Evolutionary conservation across 2,797 vertebrate genomes (phyloP), one percentile per base, ranked within the genome.

Genomic region (Gambelia wislizenii): DNA sequence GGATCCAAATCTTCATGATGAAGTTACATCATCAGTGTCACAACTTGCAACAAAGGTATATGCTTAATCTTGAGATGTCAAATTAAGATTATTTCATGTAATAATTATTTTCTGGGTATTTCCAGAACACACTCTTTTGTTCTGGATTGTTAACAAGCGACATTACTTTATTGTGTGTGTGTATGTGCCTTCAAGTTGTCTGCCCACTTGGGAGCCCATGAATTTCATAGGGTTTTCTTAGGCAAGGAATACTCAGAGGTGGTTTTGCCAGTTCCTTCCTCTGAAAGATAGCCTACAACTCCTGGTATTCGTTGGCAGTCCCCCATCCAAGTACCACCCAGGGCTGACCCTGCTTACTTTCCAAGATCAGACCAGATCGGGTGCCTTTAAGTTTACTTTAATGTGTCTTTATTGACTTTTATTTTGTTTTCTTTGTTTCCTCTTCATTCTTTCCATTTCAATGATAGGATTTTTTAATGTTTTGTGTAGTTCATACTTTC

Each of bases 1-100:
- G 97, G 98, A 98, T 93, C 95, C 96, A 87, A 97, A 97, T 95
- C 97, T 97, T 93, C 96, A 96, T 83, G 96, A 97, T 95, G 97
- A 98, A 94, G 95, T 96, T 89, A 96, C 95, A 94, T 97, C 97
- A 91, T 96, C 96, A 78, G 93, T 96, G 90, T 96, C 96, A 90
- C 95, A 96, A 84, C 94, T 97, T 92, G 96, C 97, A 92, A 97
- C 98, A 94, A 98, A 98, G 98, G 98, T 98, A 98, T 97, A 96
- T 88, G 92, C 33, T 42, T 81, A 47, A 88, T 95, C 77, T 90
- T 94, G 90, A 86, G 79, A 88, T 94, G 39, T 52, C 13, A 93
- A 91, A 70, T 1, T n/a, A 86, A 2, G 77, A 81, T 69, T 85
- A 3, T 85, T 54, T 81, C 16, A 2, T 82, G 3, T 69, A 74